Evolutionary conservation across 2,888 invertebrate genomes (phyloP), one percentile per base, ranked within the genome.

Genomic region (Plebejus anna): DNA sequence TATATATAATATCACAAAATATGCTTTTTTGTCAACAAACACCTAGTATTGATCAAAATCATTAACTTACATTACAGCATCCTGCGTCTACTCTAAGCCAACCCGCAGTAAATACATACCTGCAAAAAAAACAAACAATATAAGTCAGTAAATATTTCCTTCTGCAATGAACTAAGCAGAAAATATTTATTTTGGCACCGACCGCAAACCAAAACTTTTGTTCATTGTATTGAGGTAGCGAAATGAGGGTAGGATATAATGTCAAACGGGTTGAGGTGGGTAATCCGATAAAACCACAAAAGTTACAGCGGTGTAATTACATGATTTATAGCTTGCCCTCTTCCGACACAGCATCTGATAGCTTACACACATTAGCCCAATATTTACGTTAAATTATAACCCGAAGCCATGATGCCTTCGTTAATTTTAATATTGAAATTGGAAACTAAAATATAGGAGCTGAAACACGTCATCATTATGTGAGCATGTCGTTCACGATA

Each of bases 281-380:
- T 36, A 66, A 66, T 66, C 66, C 13, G 66, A 66, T 66, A 66
- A 66, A 4, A 16, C 11, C 66, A 36, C 66, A 66, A 66, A 66
- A 66, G 66, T 66, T 32, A 66, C 66, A 66, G 13, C 13, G 32
- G 11, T 13, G 28, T 36, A 66, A 66, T 66, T 32, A 32, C 32
- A 36, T 66, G 66, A 66, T 66, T 66, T 32, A 32, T 66, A 11
- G 66, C 13, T 66, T 5, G 28, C 66, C 66, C 66, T 36, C 11
- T 66, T 36, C 66, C 66, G 66, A 66, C 66, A 36, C 32, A 66
- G 13, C 32, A 66, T 66, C 66, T 66, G 66, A 66, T 66, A 55
- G 13, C 22, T 22, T 13, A 1, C 0, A 66, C 9, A 66, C 28
- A 32, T 32, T 66, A 66, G 16, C 5, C 66, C 13, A 16, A 13